These are phyloP conservation scores for Prosopocoilus inquinatus DNA, from an alignment of 2,888 invertebrate genomes.

Conservation along the genomic window DNA sequence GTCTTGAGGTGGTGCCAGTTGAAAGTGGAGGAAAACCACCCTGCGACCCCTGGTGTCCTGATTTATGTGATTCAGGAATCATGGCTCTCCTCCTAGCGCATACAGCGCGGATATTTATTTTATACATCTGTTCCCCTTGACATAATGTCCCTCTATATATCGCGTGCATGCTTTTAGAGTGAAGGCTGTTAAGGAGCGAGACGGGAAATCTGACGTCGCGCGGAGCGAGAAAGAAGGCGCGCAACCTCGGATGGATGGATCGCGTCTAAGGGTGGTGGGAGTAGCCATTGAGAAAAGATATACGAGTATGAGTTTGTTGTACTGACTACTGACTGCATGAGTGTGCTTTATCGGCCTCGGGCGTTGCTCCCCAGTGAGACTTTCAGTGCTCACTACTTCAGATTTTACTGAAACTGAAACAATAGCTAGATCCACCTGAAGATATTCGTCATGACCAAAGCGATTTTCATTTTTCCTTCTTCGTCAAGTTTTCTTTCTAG, in stretches of 20 bases:
- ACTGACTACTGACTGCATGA: conserved; percentile 45
- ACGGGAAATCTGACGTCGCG: conserved; percentile 20
- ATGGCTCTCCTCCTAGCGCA: conserved; percentile 53
- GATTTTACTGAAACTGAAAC: too few relatives aligned
- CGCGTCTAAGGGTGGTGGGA: conserved; percentile 41
- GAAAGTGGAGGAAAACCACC: conserved; percentile 17
- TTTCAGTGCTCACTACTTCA: not conserved
- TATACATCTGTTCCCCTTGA: conserved; percentile 62
- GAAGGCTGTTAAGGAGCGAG: conserved; percentile 56
- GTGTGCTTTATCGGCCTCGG: conserved; percentile 41
- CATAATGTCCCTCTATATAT: conserved; percentile 67
- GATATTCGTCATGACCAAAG: too few relatives aligned
- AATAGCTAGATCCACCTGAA: too few relatives aligned
- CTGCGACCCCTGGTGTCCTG: conserved; percentile 48
- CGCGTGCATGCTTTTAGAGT: conserved; percentile 61
- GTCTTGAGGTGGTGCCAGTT: conserved; percentile 19
- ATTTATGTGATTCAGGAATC: conserved; percentile 64
- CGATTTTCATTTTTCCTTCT: too few relatives aligned
- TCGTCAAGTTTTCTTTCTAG: too few relatives aligned
- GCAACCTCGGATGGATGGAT: conserved; percentile 41
- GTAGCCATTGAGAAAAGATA: conserved; percentile 53
- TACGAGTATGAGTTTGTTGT: conserved; percentile 56
- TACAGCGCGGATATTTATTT: conserved; percentile 58
- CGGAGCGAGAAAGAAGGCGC: conserved; percentile 34
- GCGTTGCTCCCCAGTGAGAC: conserved; percentile 30